Conservation (phyloP, 2,113 vertebrate species). For the Herpailurus yagouaroundi region DNA sequence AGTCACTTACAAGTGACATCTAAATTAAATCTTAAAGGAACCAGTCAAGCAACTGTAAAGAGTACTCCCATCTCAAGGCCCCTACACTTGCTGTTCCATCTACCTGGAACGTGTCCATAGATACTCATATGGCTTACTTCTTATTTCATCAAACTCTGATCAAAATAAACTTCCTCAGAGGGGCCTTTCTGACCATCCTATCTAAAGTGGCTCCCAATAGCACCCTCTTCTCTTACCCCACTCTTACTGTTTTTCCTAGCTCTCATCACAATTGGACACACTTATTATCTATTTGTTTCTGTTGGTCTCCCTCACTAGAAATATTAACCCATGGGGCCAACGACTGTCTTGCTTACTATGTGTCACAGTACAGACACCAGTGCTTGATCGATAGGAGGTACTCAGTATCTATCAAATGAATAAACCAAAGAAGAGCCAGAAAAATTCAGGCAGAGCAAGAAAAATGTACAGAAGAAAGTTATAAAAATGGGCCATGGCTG, state of each 20-base stretch:
- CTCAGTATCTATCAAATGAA: neutral
- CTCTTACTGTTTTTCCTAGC: neutral
- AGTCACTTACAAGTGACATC: neutral
- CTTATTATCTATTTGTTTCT: constrained; percentile 11
- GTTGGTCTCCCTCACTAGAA: neutral
- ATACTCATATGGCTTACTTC: neutral
- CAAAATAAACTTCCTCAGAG: neutral
- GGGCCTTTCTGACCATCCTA: neutral
- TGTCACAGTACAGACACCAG: neutral
- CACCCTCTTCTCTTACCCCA: neutral
- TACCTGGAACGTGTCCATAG: neutral
- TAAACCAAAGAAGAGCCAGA: constrained; percentile 25
- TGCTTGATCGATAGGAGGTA: neutral
- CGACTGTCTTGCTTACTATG: neutral
- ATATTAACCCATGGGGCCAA: neutral
- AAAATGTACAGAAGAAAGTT: neutral
- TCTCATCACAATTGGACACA: neutral
- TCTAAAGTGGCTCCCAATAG: neutral
- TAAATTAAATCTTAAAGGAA: neutral
- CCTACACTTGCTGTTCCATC: neutral
- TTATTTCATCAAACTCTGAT: constrained; percentile 12
- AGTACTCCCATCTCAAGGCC: neutral
- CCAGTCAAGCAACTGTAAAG: neutral
- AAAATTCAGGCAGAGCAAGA: neutral
- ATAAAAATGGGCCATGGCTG: neutral